Percentiles rank a stretch among this genome's conserved stretches.
phyloP scores from a whole-genome alignment of 2,797 vertebrate genomes.

The Enteromius treurensis region DNA sequence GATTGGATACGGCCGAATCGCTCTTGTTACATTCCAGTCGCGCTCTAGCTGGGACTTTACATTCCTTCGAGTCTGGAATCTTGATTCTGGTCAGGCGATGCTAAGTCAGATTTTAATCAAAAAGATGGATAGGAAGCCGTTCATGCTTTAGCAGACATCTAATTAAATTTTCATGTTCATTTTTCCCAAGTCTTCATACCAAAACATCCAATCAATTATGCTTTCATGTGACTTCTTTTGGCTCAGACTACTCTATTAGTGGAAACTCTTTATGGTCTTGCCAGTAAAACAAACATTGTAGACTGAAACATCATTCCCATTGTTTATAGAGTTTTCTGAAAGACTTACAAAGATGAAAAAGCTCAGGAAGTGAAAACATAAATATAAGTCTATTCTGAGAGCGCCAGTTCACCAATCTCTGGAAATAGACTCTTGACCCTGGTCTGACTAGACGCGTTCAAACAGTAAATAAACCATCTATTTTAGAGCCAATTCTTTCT shows the following conservation, averaged over 20 bases:
- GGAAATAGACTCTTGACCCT: slow-evolving; percentile 24
- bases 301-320: not conserved
- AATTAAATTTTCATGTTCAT: not conserved
- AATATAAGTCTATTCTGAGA: slow-evolving; percentile 5
- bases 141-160: slow-evolving; percentile 5
- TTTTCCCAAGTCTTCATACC: not conserved
- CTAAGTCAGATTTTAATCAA: slow-evolving; percentile 21
- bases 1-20: not conserved
- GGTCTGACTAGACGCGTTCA: not conserved
- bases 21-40: slow-evolving; percentile 21
- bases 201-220: not conserved
- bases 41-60: not conserved
- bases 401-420: slow-evolving; percentile 9
- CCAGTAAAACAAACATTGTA: slow-evolving; percentile 4
- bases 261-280: not conserved
- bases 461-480: slow-evolving; percentile 21
- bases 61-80: slow-evolving; percentile 3
- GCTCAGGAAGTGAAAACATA: slow-evolving; percentile 15
- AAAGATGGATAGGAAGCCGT: not conserved
- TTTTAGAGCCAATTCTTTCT: slow-evolving; percentile 4
- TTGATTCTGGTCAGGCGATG: slow-evolving; percentile 13
- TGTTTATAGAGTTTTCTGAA: slow-evolving; percentile 6
- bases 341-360: not conserved
- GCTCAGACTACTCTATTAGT: not conserved
- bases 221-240: not conserved